These are phyloP conservation scores for Tholera decimalis DNA, from an alignment of 2,888 invertebrate genomes.

Conservation along the genomic window DNA sequence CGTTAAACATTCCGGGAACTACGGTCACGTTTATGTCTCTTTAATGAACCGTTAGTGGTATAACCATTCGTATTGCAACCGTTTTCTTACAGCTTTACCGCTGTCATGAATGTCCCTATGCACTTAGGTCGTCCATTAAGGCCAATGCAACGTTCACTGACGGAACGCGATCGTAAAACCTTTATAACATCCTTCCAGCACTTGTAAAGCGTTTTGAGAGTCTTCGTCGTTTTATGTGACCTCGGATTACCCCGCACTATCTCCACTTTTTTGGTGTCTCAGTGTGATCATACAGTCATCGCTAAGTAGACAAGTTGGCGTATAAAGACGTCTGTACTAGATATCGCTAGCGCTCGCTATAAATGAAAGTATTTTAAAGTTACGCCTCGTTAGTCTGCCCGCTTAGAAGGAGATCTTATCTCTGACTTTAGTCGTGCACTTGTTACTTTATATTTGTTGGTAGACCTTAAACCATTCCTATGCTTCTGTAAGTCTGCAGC, in stretches of 20 bases:
- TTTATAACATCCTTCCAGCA: slow-evolving; percentile 91
- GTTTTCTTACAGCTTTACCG: slow-evolving; percentile 80
- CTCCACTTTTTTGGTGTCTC: slow-evolving; percentile 76
- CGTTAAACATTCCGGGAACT: slow-evolving; percentile 61
- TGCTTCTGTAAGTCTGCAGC: slow-evolving; percentile 32
- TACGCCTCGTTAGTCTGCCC: slow-evolving; percentile 73
- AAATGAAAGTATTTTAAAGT: slow-evolving; percentile 76
- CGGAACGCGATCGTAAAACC: slow-evolving; percentile 90
- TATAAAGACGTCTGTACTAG: slow-evolving; percentile 76
- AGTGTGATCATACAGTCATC: slow-evolving; percentile 67
- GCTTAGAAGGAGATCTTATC: slow-evolving; percentile 63
- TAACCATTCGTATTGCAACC: slow-evolving; percentile 76
- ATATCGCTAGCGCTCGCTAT: slow-evolving; percentile 66
- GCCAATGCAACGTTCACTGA: slow-evolving; percentile 88
- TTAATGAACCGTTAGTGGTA: slow-evolving; percentile 76
- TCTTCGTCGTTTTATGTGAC: slow-evolving; percentile 86
- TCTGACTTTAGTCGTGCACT: slow-evolving; percentile 56
- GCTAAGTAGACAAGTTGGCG: slow-evolving; percentile 76
- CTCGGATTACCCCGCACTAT: slow-evolving; percentile 81
- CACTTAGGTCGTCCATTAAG: slow-evolving; percentile 91
- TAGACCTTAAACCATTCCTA: slow-evolving; percentile 48
- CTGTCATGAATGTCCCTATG: slow-evolving; percentile 89
- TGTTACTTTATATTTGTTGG: slow-evolving; percentile 61
- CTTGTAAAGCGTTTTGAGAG: slow-evolving; percentile 90
- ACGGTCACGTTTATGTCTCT: slow-evolving; percentile 65